Conservation (phyloP, 2,113 vertebrate genomes). For the Aramus guarauna region DNA sequence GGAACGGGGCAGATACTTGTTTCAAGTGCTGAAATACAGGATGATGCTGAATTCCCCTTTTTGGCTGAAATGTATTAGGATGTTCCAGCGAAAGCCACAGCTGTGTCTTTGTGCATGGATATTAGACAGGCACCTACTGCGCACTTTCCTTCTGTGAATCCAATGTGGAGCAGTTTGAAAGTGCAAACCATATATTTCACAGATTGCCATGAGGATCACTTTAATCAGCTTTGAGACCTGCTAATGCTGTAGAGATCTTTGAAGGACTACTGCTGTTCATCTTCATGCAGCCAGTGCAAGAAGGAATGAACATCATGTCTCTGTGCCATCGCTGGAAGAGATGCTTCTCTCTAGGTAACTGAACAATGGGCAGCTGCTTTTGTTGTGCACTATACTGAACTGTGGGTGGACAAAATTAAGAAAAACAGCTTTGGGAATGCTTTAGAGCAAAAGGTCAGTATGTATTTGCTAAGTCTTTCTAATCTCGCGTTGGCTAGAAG, state of each 20-base stretch:
- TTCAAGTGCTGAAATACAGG: not conserved
- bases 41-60: not conserved
- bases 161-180: conserved; percentile 13
- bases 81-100: not conserved
- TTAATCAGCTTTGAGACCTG: conserved; percentile 66
- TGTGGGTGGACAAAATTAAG: not conserved
- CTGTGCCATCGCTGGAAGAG: conserved; percentile 32
- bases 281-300: not conserved
- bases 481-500: not conserved
- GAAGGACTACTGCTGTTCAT: conserved; percentile 5
- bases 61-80: not conserved
- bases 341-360: conserved; percentile 65
- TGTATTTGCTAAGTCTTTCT: conserved; percentile 8
- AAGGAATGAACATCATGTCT: not conserved
- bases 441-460: conserved; percentile 7
- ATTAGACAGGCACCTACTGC: not conserved
- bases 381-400: not conserved
- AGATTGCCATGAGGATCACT: conserved; percentile 64
- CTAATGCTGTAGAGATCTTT: conserved; percentile 51
- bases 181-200: conserved; percentile 53
- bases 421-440: not conserved
- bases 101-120: not conserved
- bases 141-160: not conserved
- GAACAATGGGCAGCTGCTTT: not conserved
- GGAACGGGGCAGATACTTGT: not conserved